A percentile compares a stretch with the other conserved stretches of the same genome.
Conservation (phyloP, 2,113 vertebrate species). For the Athene noctua region DNA sequence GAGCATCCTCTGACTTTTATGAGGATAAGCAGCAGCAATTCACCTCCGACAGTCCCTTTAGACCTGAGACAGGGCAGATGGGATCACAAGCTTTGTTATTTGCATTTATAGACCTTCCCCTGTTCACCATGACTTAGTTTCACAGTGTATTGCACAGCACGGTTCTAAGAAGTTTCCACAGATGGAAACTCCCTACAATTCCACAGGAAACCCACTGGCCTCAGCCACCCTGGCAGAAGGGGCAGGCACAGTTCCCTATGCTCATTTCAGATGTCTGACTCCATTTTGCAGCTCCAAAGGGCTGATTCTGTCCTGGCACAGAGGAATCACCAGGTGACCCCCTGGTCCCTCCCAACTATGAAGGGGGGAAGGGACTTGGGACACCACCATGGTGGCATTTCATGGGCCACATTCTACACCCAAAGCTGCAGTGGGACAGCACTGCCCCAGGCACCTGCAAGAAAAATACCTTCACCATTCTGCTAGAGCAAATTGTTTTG, state of each 20-base stretch:
- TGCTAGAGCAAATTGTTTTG: neutral
- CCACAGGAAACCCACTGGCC: neutral
- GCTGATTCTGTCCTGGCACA: neutral
- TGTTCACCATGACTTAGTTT: neutral
- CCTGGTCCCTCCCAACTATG: neutral
- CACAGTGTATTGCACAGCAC: neutral
- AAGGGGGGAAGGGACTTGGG: neutral
- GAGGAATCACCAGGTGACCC: neutral
- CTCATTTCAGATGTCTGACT: neutral
- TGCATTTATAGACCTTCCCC: neutral
- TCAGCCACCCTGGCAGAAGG: neutral
- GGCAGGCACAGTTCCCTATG: neutral
- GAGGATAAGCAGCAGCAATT: neutral
- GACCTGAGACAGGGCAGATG: neutral
- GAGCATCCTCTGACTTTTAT: neutral
- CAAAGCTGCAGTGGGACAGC: fast-evolving
- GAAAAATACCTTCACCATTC: fast-evolving
- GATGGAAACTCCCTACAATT: neutral
- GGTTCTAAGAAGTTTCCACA: neutral
- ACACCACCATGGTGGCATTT: neutral
- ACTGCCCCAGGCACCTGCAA: neutral
- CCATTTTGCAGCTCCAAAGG: neutral
- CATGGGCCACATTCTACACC: neutral
- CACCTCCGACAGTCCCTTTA: neutral
- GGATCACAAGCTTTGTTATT: neutral